Conservation (phyloP, 2,888 invertebrate species). For the Allolobophora icterica region DNA sequence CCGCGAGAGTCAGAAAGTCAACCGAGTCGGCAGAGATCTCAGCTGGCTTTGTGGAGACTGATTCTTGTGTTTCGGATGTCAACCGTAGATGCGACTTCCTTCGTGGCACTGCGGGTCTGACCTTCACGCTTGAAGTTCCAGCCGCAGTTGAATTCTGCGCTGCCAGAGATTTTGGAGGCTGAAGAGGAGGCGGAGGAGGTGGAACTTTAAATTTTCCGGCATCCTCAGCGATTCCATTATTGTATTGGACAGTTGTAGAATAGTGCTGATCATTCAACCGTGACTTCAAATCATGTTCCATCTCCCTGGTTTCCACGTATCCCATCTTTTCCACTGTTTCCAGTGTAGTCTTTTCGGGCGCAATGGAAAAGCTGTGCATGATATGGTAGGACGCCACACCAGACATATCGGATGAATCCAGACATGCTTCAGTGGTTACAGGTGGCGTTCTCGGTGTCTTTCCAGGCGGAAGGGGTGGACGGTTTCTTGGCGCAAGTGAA, state of each 20-base stretch:
- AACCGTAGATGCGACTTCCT: neutral
- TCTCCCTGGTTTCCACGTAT: neutral
- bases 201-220: conserved; percentile 6
- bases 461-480: conserved; percentile 21
- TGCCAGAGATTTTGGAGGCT: conserved; percentile 24
- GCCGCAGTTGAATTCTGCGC: neutral
- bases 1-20: conserved; percentile 35
- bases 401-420: neutral
- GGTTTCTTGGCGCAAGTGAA: neutral
- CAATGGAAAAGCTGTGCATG: neutral
- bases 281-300: neutral
- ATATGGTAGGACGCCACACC: neutral
- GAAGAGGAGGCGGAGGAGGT: conserved; percentile 30
- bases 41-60: neutral
- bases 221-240: neutral
- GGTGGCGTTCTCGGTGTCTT: conserved; percentile 21
- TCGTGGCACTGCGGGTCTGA: neutral
- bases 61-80: neutral
- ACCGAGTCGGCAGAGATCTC: neutral
- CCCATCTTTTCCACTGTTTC: neutral
- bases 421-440: neutral
- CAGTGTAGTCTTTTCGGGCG: neutral
- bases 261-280: neutral
- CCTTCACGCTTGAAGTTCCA: neutral
- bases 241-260: neutral